Evolutionary conservation across 2,797 vertebrate genomes (phyloP).

Genomic region (Falco cherrug): DNA sequence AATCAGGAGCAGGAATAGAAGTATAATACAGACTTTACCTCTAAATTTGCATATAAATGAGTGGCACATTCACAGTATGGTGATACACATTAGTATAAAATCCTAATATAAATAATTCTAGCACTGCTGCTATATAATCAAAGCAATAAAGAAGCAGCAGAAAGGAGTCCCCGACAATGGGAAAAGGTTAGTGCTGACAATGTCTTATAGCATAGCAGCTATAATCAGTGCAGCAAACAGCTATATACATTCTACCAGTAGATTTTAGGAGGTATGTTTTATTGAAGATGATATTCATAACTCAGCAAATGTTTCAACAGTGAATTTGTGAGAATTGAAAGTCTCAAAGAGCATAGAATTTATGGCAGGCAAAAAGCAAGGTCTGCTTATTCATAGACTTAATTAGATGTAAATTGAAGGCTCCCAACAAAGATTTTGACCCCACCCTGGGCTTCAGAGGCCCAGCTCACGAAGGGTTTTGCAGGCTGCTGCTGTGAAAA

Average conservation of each 20-base stretch:
- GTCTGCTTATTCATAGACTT: constrained; percentile 11
- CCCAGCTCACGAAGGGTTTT: constrained; percentile 86
- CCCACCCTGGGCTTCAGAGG: constrained; percentile 85
- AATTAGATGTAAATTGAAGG: constrained; percentile 54
- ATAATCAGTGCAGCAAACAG: neutral
- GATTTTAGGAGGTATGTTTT: neutral
- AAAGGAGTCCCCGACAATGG: neutral
- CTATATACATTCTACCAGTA: neutral
- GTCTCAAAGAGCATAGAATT: neutral
- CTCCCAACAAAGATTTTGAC: constrained; percentile 80
- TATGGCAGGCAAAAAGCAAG: neutral
- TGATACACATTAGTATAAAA: neutral
- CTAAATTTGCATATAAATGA: neutral
- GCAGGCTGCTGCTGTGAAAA: constrained; percentile 85
- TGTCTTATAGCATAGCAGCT: neutral
- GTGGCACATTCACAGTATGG: neutral
- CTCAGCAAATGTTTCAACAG: neutral
- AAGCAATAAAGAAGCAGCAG: neutral
- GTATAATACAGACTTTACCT: neutral
- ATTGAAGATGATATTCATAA: neutral
- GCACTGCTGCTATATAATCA: neutral
- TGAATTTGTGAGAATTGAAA: neutral
- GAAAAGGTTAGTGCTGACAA: neutral
- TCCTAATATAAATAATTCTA: neutral
- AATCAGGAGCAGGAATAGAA: neutral